Evolutionary conservation across 2,888 invertebrate species (phyloP), one percentile per base, ranked within the genome.

Genomic region (Apotomis capreana): DNA sequence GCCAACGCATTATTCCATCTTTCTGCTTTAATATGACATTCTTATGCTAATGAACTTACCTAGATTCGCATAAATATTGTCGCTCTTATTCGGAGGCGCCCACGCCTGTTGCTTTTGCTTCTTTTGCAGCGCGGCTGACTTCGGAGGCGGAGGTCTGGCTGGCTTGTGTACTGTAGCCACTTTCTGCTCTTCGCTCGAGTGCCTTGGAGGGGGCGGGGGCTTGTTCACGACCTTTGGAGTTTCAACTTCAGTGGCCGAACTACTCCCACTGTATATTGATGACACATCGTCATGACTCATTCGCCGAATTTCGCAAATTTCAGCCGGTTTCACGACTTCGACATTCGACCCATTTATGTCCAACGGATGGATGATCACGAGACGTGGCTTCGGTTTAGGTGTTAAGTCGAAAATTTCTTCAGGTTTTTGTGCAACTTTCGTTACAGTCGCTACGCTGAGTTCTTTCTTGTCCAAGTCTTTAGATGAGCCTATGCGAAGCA

Each of bases 331-430:
- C 75, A 97, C 95, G 52, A 97, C 97, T 84, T 97, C 97, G 2
- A 97, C 97, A 74, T 94, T 96, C 9, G 96, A 95, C 46, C 97
- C 96, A 85, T 97, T 97, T 74, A 97, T 94, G 82, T 98, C 97
- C 79, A 97, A 93, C 12, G 98, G 98, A 93, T 98, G 98, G 75
- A 98, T 97, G 78, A 98, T 98, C 74, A 97, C 97, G 37, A 97
- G 92, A 13, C 97, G 94, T 3, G 96, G 96, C 81, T 96, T 96
- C 5, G 95, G 94, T 80, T 95, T 94, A 6, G 95, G 95, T 26
- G 94, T 94, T 63, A 94, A 87, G 58, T 94, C 94, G 70, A 89
- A 91, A 49, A 94, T 90, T 74, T 95, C 95, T 75, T 95, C 95
- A 63, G 84, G 82, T 81, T 94, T 94, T 60, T 88, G 87, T 0